phyloP scores from a whole-genome alignment of 2,888 invertebrate species.

The Pyrgus malvae region DNA sequence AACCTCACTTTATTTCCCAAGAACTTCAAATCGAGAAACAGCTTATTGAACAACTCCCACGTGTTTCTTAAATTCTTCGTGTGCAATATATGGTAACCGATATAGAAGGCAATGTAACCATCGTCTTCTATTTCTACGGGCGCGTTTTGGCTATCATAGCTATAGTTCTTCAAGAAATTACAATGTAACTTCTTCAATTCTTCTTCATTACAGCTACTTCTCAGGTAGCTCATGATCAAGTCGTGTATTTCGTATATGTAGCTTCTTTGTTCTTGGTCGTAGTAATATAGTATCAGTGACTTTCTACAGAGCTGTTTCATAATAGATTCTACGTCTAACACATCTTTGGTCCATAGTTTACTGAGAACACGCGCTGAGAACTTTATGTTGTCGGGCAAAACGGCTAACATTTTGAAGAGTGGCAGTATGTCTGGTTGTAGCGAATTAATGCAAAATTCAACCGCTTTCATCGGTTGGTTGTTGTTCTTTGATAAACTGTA shows the following conservation, averaged over 20 bases:
- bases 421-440: constrained; percentile 69
- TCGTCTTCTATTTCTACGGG: constrained; percentile 84
- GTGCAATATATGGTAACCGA: constrained; percentile 85
- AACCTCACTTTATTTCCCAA: constrained; percentile 86
- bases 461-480: constrained; percentile 73
- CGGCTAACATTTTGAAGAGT: constrained; percentile 83
- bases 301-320: constrained; percentile 85
- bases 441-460: constrained; percentile 83
- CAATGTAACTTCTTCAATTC: constrained; percentile 77
- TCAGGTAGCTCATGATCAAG: constrained; percentile 84
- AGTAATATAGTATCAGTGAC: constrained; percentile 84
- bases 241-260: constrained; percentile 88
- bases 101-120: constrained; percentile 87
- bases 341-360: constrained; percentile 63
- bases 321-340: constrained; percentile 79
- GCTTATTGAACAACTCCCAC: constrained; percentile 78
- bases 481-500: constrained; percentile 55
- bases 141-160: constrained; percentile 66
- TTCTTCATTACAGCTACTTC: constrained; percentile 62
- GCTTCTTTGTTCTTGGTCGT: constrained; percentile 80
- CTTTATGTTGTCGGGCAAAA: constrained; percentile 87
- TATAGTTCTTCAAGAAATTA: constrained; percentile 82
- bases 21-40: constrained; percentile 86
- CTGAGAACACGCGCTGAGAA: constrained; percentile 80
- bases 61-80: constrained; percentile 69